Conservation (phyloP, 2,113 vertebrate genomes). For the Panthera leo region DNA sequence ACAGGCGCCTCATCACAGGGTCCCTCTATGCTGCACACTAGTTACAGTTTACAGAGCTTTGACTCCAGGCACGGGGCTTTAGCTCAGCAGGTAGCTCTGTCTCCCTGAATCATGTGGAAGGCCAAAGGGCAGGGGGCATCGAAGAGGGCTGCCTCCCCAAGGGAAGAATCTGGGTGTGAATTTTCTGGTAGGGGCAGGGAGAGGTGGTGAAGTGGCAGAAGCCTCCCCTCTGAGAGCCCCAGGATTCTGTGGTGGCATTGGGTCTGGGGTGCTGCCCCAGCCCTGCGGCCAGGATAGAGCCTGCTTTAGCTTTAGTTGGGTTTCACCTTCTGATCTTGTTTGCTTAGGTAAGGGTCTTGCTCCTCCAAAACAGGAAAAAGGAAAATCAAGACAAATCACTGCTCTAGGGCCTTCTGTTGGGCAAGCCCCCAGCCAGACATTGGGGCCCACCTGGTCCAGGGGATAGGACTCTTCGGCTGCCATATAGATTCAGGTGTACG, state of each 20-base stretch:
- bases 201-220: not conserved
- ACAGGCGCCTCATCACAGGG: not conserved
- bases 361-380: not conserved
- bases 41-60: not conserved
- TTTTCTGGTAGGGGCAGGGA: not conserved
- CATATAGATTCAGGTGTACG: not conserved
- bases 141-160: not conserved
- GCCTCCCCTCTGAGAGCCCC: not conserved
- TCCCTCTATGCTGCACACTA: not conserved
- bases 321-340: not conserved
- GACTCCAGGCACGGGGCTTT: not conserved
- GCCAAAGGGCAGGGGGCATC: not conserved
- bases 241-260: not conserved
- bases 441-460: not conserved
- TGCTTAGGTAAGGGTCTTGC: not conserved
- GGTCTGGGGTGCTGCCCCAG: not conserved
- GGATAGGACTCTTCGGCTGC: not conserved
- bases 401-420: not conserved
- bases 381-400: not conserved
- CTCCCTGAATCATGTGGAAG: not conserved
- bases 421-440: not conserved
- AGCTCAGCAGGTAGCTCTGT: not conserved
- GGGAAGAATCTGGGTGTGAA: not conserved
- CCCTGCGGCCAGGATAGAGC: not conserved
- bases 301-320: not conserved